A percentile compares a stretch with the other conserved stretches of the same genome.
phyloP scores from a whole-genome alignment of 2,888 invertebrate genomes.

The Zygogramma bicolorata region DNA sequence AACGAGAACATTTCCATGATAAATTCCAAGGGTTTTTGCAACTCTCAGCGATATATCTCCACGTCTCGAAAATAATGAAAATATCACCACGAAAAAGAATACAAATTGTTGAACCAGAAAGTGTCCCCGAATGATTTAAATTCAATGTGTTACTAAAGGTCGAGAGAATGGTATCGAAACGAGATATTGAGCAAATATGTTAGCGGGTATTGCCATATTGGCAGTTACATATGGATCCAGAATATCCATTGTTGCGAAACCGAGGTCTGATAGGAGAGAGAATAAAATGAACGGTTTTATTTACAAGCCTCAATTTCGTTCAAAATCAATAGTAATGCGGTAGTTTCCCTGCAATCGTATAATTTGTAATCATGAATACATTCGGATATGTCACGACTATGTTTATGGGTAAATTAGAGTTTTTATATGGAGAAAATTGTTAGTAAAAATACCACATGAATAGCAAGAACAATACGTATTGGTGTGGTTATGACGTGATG shows the following conservation, averaged over 20 bases:
- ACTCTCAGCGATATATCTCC: background rate
- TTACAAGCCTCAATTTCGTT: background rate
- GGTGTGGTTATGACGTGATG: too few species aligned
- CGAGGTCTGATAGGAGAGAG: conserved; percentile 24
- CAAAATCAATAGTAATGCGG: background rate
- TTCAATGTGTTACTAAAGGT: conserved; percentile 38
- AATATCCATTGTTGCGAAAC: conserved; percentile 30
- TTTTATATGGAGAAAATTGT: background rate
- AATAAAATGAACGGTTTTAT: background rate
- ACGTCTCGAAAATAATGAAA: conserved; percentile 1
- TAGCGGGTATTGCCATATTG: conserved; percentile 38
- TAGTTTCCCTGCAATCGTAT: background rate
- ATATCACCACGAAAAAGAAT: conserved; percentile 19
- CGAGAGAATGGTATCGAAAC: conserved; percentile 29
- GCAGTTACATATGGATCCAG: conserved; percentile 41
- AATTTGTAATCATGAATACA: background rate
- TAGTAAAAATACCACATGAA: background rate
- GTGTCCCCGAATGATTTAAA: conserved; percentile 36
- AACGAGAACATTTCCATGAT: background rate
- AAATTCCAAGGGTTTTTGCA: background rate
- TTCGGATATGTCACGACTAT: background rate
- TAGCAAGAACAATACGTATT: background rate
- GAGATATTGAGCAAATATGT: conserved; percentile 42
- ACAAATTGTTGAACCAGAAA: conserved; percentile 30
- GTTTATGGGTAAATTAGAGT: background rate